Evolutionary conservation across 2,113 vertebrate species (phyloP), one percentile per base, ranked within the genome.

Genomic region (Nipponia nippon): DNA sequence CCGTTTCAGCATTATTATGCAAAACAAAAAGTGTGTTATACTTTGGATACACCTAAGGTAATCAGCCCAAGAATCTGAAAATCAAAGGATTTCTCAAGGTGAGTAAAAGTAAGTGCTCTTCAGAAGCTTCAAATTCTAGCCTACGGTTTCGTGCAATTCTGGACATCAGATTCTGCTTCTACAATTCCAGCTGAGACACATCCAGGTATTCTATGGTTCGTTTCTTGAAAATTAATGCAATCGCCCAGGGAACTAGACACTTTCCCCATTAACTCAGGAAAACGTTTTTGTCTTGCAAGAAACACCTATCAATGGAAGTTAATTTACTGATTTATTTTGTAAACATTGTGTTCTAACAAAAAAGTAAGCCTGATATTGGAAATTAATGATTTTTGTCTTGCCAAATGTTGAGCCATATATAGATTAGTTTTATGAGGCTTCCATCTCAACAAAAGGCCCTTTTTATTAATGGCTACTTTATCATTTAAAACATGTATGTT

Each of bases 401-500:
- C 49, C 71, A 89, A 65, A 76, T 22, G 56, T 38, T 61, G 11
- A 70, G 47, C 55, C 62, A 34, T 25, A 27, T 40, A 81, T 50
- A 95, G 56, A 85, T 58, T 27, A 89, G 66, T 61, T 93, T 84
- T 58, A 47, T 34, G 82, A 92, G 78, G 80, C 66, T 84, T 83
- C 89, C 87, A 93, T 88, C 92, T 86, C 66, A 90, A 65, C 44
- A 53, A 61, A 83, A 90, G 69, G 27, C 21, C 38, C 78, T 79
- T 79, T 95, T 87, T 95, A 93, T 96, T 93, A 91, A 95, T 86
- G 88, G 96, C 71, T 67, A 92, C 93, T 95, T 95, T 76, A 96
- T 92, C 81, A 96, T 96, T 96, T 83, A 55, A 95, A 96, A 96
- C 78, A 70, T 93, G 59, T 52, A 94, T 49, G 93, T 88, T 97